Evolutionary conservation across 2,113 vertebrate genomes (phyloP).

Genomic region (Tympanuchus pallidicinctus): DNA sequence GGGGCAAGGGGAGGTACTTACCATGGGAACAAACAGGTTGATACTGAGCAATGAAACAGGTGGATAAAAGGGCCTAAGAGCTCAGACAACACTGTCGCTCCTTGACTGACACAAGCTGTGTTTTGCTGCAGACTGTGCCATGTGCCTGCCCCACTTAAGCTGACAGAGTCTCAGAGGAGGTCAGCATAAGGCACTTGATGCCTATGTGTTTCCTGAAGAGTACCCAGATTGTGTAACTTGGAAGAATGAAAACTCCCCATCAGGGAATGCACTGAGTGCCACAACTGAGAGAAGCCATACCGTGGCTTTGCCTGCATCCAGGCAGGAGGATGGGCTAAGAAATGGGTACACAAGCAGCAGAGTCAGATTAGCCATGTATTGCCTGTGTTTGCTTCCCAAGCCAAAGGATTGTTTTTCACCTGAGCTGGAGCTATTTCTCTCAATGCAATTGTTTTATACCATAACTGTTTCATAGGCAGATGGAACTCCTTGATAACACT

Average conservation of each 20-base stretch:
- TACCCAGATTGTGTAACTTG: not conserved
- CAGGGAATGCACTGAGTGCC: rapidly evolving
- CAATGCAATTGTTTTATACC: not conserved
- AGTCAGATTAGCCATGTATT: not conserved
- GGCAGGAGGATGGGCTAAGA: not conserved
- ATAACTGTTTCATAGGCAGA: not conserved
- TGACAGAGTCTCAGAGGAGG: conserved; percentile 55
- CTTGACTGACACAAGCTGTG: rapidly evolving
- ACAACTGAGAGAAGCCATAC: not conserved
- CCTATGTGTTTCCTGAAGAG: conserved; percentile 32
- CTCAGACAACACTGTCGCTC: not conserved
- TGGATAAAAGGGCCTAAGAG: not conserved
- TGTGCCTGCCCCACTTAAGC: conserved; percentile 47
- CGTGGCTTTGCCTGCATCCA: not conserved
- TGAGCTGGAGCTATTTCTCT: not conserved
- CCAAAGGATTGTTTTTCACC: not conserved
- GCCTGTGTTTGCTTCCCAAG: not conserved
- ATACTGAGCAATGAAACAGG: not conserved
- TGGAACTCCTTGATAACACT: not conserved
- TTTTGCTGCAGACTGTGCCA: not conserved
- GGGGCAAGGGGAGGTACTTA: rapidly evolving
- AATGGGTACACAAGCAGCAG: not conserved
- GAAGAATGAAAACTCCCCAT: not conserved
- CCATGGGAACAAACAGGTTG: not conserved
- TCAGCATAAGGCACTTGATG: conserved; percentile 41